Conservation (phyloP, 2,113 vertebrate genomes). For the Microcebus griseorufus region DNA sequence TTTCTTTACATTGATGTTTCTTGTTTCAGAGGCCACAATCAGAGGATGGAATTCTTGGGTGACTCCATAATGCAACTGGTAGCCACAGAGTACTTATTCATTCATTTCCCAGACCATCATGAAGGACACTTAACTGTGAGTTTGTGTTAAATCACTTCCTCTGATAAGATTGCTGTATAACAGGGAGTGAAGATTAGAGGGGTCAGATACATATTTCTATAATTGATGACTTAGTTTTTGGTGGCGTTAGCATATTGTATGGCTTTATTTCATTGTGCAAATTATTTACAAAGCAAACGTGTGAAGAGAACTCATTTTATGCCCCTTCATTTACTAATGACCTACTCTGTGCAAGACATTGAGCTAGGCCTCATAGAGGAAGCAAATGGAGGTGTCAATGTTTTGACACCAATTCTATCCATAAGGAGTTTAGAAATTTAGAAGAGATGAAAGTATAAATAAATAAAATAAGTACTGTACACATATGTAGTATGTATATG, state of each 20-base stretch:
- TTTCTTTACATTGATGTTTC: conserved; percentile 76
- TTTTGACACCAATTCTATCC: background rate
- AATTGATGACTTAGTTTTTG: conserved; percentile 72
- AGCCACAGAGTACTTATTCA: conserved; percentile 98
- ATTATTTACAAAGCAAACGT: conserved; percentile 41
- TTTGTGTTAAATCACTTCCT: conserved; percentile 59
- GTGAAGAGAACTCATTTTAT: background rate
- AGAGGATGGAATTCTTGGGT: conserved; percentile 99
- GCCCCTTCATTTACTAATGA: background rate
- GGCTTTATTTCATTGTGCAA: conserved; percentile 75
- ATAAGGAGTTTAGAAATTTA: background rate
- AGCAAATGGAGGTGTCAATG: background rate
- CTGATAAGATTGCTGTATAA: conserved; percentile 28
- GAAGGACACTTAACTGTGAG: conserved; percentile 98
- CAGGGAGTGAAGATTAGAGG: background rate
- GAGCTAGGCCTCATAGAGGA: background rate
- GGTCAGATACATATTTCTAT: conserved; percentile 68
- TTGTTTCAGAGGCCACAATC: conserved; percentile 96
- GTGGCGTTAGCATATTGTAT: conserved; percentile 64
- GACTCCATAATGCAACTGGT: conserved; percentile 99
- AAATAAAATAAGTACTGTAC: background rate
- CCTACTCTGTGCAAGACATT: background rate
- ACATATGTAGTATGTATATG: background rate
- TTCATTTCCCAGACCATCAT: conserved; percentile 99
- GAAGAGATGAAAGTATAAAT: background rate